A percentile compares a stretch with the other conserved stretches of the same genome.
Conservation (phyloP, 2,888 invertebrate species). For the Drosophila ezoana region DNA sequence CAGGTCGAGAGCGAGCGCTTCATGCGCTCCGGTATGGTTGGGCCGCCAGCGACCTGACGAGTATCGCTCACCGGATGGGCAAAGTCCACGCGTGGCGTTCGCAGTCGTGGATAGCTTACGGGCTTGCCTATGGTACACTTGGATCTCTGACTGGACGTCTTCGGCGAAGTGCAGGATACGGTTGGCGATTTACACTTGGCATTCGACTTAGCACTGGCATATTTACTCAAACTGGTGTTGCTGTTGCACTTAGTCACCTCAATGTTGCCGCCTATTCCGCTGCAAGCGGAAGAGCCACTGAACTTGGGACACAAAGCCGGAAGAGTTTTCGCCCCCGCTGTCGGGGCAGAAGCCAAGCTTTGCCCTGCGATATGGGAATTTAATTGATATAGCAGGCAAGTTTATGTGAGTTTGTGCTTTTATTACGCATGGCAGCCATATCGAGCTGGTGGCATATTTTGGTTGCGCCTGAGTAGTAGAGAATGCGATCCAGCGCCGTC, state of each 20-base stretch:
- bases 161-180: background rate
- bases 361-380: background rate
- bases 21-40: slow-evolving; percentile 27
- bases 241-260: slow-evolving; percentile 6
- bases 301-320: background rate
- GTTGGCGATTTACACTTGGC: background rate
- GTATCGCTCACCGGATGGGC: slow-evolving; percentile 42
- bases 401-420: background rate
- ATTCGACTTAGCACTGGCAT: slow-evolving; percentile 10
- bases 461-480: slow-evolving; percentile 64
- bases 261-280: background rate
- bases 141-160: background rate
- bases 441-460: slow-evolving; percentile 32
- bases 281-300: slow-evolving; percentile 9
- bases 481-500: slow-evolving; percentile 67
- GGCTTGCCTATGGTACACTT: background rate
- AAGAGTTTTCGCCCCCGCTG: no score
- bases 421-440: background rate
- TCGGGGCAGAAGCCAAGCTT: background rate
- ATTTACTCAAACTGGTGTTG: slow-evolving; percentile 18
- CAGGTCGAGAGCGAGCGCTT: slow-evolving; percentile 65
- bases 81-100: slow-evolving; percentile 59
- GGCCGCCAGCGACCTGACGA: background rate
- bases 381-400: no score
- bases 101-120: slow-evolving; percentile 13